These are phyloP conservation scores for Temnothorax ravouxi DNA, from an alignment of 2,888 invertebrate species.

Conservation along the genomic window DNA sequence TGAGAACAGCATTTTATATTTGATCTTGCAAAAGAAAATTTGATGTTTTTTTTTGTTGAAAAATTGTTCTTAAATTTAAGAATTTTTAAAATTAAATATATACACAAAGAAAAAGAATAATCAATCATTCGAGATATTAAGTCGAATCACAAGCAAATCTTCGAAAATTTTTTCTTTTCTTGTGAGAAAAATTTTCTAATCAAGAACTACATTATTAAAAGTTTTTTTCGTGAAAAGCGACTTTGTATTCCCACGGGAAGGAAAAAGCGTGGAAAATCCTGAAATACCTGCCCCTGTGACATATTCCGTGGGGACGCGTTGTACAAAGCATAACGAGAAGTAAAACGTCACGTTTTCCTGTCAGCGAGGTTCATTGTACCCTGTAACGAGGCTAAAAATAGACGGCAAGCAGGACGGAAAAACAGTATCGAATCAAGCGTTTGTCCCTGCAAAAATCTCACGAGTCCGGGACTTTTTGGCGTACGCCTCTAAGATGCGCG, in stretches of 20 bases:
- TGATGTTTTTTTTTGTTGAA: neutral
- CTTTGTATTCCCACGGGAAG: neutral
- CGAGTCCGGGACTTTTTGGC: constrained; percentile 5
- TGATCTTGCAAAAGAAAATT: neutral
- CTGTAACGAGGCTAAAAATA: constrained; percentile 50
- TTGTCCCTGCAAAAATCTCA: constrained; percentile 38
- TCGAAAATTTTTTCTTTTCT: neutral
- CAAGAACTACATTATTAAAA: neutral
- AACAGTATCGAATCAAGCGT: constrained; percentile 34
- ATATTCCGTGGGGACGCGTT: neutral
- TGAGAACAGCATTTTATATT: neutral
- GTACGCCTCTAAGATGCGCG: neutral
- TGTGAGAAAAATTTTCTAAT: neutral
- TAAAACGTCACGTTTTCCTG: constrained; percentile 42
- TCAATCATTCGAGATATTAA: neutral
- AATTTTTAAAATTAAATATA: neutral
- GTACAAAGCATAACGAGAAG: constrained; percentile 35
- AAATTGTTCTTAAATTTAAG: neutral
- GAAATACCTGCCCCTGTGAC: neutral
- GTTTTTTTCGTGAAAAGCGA: neutral
- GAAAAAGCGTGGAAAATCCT: constrained; percentile 1
- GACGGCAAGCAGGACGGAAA: constrained; percentile 17
- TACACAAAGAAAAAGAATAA: neutral
- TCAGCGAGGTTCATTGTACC: constrained; percentile 39
- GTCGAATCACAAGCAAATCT: neutral